Base-by-base conservation (phyloP, 2,888 invertebrate genomes). In the Callosobruchus maculatus region DNA sequence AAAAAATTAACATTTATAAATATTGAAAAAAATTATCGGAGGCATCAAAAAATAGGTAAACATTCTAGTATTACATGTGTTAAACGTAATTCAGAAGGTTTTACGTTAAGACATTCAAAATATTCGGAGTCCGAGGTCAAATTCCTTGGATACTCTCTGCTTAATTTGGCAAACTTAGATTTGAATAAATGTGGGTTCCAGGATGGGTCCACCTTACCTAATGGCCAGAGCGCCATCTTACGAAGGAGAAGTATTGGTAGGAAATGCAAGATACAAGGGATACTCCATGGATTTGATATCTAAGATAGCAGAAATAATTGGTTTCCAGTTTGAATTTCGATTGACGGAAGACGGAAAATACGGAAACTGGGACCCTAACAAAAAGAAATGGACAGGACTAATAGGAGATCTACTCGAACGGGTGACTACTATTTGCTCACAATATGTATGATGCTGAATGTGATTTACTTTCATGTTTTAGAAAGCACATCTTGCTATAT, bases 401-500 rank as follows among this genome's bases (percentile, higher is more conserved):
- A 90, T 95, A 70, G 91, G 91, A 79, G 91, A 94, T 82, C 88
- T 96, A 13, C 87, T 95, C 69, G 94, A 95, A 84, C 90, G 92
- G 86, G 95, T 95, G 21, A 68, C 22, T 21, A 26, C 26, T 4
- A 26, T 7, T 7, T 2, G 7, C 26, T 26, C 2, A 26, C n/a
- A n/a, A n/a, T n/a, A n/a, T n/a, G n/a, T n/a, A n/a, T n/a, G n/a
- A n/a, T n/a, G n/a, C n/a, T n/a, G n/a, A n/a, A n/a, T n/a, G n/a
- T n/a, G 26, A 26, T 26, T 4, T 26, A 4, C 7, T 26, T 26
- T 7, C 26, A 26, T 72, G 76, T 89, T 90, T 66, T 87, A 97
- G 97, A 94, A 93, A 90, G 97, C 97, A 7, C 97, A 98, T 86
- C 90, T 99, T 80, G 98, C 97, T 0, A 94, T 99, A 76, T 98